These are phyloP conservation scores for Eira barbara DNA, from an alignment of 2,113 vertebrate genomes.

Conservation along the genomic window DNA sequence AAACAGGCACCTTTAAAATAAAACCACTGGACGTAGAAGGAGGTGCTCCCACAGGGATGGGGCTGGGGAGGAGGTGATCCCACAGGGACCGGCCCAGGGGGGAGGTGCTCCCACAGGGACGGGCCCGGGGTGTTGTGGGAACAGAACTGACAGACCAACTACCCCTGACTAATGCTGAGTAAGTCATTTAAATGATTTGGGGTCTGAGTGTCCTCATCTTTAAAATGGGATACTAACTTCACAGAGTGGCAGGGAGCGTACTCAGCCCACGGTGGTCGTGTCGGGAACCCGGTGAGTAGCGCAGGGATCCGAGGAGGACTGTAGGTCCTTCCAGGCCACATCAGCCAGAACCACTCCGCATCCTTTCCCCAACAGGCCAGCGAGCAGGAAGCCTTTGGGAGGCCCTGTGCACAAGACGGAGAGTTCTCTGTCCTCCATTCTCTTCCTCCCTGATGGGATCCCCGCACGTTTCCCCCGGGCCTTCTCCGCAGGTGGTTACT, in stretches of 20 bases:
- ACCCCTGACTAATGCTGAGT: background rate
- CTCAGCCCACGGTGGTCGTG: fast-evolving
- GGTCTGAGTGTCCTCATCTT: background rate
- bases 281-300: background rate
- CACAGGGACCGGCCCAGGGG: too few relatives aligned
- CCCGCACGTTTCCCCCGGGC: fast-evolving
- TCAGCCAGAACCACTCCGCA: background rate
- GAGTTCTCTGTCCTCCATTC: background rate
- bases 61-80: too few relatives aligned
- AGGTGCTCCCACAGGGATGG: too few relatives aligned
- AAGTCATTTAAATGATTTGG: background rate
- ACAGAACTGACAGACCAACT: background rate
- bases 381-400: background rate
- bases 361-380: background rate
- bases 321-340: background rate
- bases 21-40: background rate
- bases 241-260: background rate
- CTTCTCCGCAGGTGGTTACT: background rate
- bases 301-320: too few relatives aligned
- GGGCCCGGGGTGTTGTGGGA: too few relatives aligned
- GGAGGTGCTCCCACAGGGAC: fast-evolving
- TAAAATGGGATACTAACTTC: background rate
- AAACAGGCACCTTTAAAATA: background rate
- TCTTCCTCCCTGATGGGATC: too few relatives aligned
- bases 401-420: background rate